A percentile compares a stretch with the other conserved stretches of the same genome.
phyloP scores from a whole-genome alignment of 2,797 vertebrate genomes.

The Pseudocheirus occidentalis region DNA sequence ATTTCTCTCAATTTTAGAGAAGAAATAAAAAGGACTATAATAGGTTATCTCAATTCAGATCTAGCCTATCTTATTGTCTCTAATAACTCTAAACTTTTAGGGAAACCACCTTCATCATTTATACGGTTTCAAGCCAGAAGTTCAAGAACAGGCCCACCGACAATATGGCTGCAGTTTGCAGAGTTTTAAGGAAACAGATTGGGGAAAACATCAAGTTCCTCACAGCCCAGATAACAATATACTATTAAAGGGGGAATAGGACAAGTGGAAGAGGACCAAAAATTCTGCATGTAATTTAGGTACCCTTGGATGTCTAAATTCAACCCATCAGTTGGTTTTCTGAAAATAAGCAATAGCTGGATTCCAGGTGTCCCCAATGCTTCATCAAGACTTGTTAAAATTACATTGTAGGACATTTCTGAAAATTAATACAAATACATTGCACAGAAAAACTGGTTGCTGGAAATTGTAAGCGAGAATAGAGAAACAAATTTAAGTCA shows the following conservation, averaged over 20 bases:
- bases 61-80: slow-evolving; percentile 9
- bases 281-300: not conserved
- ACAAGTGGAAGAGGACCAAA: slow-evolving; percentile 29
- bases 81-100: slow-evolving; percentile 6
- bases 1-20: not conserved
- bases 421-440: slow-evolving; percentile 25
- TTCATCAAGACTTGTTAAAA: not conserved
- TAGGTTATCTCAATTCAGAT: not conserved
- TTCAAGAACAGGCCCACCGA: slow-evolving; percentile 23
- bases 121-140: slow-evolving; percentile 4
- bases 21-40: not conserved
- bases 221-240: not conserved
- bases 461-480: not conserved
- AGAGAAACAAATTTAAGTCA: not conserved
- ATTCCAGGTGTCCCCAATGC: not conserved
- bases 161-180: not conserved
- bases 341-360: slow-evolving; percentile 7
- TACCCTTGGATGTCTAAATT: not conserved
- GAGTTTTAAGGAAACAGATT: slow-evolving; percentile 42
- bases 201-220: not conserved
- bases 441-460: slow-evolving; percentile 12
- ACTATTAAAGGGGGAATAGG: not conserved
- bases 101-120: slow-evolving; percentile 9
- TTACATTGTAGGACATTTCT: not conserved
- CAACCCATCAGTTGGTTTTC: not conserved